Percentiles rank a stretch among this genome's conserved stretches.
Conservation (phyloP, 37 sponge, comb jelly and placozoan species). For the Cliona cf. orientalis region DNA sequence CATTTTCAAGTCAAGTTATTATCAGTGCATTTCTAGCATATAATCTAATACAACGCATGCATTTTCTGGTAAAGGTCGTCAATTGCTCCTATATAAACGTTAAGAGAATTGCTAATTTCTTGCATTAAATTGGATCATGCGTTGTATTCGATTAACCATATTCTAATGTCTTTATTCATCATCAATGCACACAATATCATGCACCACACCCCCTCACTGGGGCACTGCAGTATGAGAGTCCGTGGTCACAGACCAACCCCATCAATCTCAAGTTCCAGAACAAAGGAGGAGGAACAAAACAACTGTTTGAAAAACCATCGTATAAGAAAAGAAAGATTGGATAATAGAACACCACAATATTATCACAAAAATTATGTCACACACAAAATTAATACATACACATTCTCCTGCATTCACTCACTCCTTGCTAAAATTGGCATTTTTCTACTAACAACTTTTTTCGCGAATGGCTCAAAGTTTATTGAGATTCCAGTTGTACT, state of each 20-base stretch:
- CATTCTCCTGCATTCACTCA: neutral
- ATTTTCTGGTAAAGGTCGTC: too few relatives aligned
- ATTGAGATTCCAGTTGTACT: constrained; percentile 85
- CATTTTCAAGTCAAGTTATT: too few relatives aligned
- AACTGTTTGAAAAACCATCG: constrained; percentile 86
- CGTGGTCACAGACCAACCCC: constrained; percentile 89
- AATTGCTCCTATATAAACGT: too few relatives aligned
- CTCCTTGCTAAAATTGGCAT: neutral
- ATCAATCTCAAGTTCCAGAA: constrained; percentile 82
- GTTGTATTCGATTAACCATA: too few relatives aligned
- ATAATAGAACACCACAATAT: neutral
- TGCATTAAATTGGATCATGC: too few relatives aligned
- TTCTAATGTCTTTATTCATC: too few relatives aligned
- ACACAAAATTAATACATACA: neutral
- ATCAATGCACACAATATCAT: neutral
- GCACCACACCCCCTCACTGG: neutral
- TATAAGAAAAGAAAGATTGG: constrained; percentile 71
- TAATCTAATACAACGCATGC: too few relatives aligned
- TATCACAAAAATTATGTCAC: neutral
- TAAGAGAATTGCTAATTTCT: too few relatives aligned
- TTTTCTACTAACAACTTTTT: too few relatives aligned
- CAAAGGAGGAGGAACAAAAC: constrained; percentile 85
- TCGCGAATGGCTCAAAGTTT: constrained; percentile 28
- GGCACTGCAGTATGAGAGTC: constrained; percentile 77
- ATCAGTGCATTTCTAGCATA: too few relatives aligned